Evolutionary conservation across 2,113 vertebrate species (phyloP).

Genomic region (Anseranas semipalmata): DNA sequence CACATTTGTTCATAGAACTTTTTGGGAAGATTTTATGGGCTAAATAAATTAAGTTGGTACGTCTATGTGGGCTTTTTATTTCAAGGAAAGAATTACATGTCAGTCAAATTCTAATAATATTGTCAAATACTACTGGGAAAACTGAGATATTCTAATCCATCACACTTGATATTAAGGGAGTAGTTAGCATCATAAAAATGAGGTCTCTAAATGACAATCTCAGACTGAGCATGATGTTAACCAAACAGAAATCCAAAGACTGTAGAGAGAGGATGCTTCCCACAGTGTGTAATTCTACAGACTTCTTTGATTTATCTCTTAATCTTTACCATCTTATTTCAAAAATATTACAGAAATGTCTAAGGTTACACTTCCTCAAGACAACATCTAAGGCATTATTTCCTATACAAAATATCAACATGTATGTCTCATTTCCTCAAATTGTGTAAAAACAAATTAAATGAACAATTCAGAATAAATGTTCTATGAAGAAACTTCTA

Average conservation of each 20-base stretch:
- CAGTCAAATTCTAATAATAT: background rate
- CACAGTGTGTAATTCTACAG: background rate
- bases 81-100: background rate
- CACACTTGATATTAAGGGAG: background rate
- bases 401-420: background rate
- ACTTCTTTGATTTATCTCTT: background rate
- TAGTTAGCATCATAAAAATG: background rate
- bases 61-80: background rate
- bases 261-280: background rate
- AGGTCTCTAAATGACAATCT: background rate
- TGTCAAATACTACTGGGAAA: background rate
- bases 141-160: background rate
- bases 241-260: background rate
- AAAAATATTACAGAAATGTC: background rate
- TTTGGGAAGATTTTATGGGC: background rate
- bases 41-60: background rate
- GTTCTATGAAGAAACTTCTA: background rate
- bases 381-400: background rate
- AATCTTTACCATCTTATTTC: background rate
- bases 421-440: background rate
- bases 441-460: background rate
- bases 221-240: background rate
- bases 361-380: background rate
- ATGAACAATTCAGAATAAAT: background rate
- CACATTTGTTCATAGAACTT: background rate